A percentile compares a stretch with the other conserved stretches of the same genome.
Conservation (phyloP, 1,140 invertebrate species). For the Aplysia californica region DNA sequence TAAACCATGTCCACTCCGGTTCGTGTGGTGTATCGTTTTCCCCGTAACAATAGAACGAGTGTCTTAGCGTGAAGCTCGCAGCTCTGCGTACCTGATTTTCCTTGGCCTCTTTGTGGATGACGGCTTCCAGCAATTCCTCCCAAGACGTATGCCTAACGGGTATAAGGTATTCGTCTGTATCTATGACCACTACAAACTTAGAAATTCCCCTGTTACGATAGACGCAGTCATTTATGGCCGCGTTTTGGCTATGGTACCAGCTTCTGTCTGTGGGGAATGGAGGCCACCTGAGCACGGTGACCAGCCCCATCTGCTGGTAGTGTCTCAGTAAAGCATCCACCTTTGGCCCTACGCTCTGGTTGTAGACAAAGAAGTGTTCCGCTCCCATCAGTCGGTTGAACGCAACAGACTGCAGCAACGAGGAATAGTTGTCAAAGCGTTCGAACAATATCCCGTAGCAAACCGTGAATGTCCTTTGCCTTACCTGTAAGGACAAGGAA, state of each 20-base stretch:
- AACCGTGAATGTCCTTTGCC: no score
- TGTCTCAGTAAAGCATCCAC: not conserved
- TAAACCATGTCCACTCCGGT: no score
- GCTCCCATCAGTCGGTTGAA: conserved; percentile 4
- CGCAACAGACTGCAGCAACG: no score
- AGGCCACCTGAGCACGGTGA: not conserved
- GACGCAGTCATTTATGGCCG: conserved; percentile 31
- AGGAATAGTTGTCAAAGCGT: no score
- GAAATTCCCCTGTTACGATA: conserved; percentile 14
- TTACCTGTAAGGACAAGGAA: no score
- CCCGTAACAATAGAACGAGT: no score
- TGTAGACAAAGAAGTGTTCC: conserved; percentile 7
- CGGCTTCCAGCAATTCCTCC: not conserved
- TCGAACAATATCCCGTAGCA: no score
- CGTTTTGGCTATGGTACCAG: conserved; percentile 24
- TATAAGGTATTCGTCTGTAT: conserved; percentile 28
- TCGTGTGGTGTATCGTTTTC: no score
- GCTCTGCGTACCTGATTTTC: no score
- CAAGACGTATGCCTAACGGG: conserved; percentile 9
- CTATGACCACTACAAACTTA: conserved; percentile 16
- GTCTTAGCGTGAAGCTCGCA: no score
- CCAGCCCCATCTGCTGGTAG: not conserved
- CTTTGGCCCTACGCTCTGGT: not conserved
- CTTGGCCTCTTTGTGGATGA: not conserved
- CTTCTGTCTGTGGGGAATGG: not conserved